Base-by-base conservation (phyloP, 1,140 invertebrate species). In the Drosophila grimshawi region DNA sequence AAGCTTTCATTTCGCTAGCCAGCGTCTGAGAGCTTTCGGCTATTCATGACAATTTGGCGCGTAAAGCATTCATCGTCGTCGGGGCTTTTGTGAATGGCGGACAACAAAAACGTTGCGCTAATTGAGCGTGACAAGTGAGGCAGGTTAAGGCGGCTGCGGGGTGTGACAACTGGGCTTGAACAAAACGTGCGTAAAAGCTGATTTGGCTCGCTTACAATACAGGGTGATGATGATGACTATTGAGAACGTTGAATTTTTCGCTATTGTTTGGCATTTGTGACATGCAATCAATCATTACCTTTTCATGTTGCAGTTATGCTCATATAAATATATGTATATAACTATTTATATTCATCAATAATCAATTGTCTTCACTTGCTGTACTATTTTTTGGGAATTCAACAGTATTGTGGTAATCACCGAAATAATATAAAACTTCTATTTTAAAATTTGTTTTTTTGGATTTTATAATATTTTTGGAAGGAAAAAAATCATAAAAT, bases 31-130 rank as follows among this genome's bases (percentile, higher is more conserved):
- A 86, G 86, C 82, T 79, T 73, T 78, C 64, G 56, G 49, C 52
- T 67, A 51, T 53, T 29, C 41, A 43, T 8, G 19, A 32, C 11
- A 48, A 51, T 68, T 81, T 81, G 79, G 80, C 80, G 79, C 79
- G 61, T 41, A 60, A 67, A 70, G 61, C 76, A 55, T 0, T 19
- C 19, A 1, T 43, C 39, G 10, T n/a, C 39, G 46, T 3, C 0
- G n/a, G 59, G 60, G 82, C 83, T 88, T 88, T 88, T 67, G 37
- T 88, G 85, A 88, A 88, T 88, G 83, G 52, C 62, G 60, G 39
- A 51, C 41, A 69, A 53, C 64, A n/a, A 80, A 61, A 79, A 71
- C 71, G 60, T 53, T 49, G 10, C 65, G 67, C 32, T 69, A 81
- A 78, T 86, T 76, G 75, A 86, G 51, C 56, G 57, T 73, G 68